phyloP scores from a whole-genome alignment of 2,888 invertebrate species.

The Brenthis ino region DNA sequence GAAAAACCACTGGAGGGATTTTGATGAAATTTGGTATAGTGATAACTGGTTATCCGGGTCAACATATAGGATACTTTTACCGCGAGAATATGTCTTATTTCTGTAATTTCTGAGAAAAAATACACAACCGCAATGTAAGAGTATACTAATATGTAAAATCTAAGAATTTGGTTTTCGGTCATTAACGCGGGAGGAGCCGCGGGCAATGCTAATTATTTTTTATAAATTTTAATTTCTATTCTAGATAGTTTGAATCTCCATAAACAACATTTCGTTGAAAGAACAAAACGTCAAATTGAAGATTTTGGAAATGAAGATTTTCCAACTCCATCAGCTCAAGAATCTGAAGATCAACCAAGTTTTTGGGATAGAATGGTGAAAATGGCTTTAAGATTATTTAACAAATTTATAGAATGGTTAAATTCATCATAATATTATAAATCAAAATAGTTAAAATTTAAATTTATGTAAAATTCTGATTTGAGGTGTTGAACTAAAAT shows the following conservation, averaged over 20 bases:
- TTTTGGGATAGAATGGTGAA: constrained; percentile 75
- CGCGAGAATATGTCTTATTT: too few species aligned
- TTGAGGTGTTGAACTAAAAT: too few species aligned
- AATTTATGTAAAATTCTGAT: not conserved
- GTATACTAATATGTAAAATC: too few species aligned
- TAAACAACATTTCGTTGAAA: constrained; percentile 22
- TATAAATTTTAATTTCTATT: constrained; percentile 2
- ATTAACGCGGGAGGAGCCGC: too few species aligned
- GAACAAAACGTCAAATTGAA: constrained; percentile 65
- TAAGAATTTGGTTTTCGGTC: too few species aligned
- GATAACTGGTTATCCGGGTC: too few species aligned
- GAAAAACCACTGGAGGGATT: too few species aligned
- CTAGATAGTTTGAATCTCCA: constrained; percentile 2
- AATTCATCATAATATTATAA: constrained; percentile 52
- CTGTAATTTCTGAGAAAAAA: too few species aligned
- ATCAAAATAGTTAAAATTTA: not conserved
- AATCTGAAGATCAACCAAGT: constrained; percentile 65
- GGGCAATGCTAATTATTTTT: too few species aligned
- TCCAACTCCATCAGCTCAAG: constrained; percentile 51
- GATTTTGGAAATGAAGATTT: constrained; percentile 64
- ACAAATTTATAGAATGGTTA: constrained; percentile 73
- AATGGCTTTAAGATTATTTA: constrained; percentile 71
- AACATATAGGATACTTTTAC: too few species aligned
- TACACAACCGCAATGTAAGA: too few species aligned
- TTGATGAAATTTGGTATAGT: too few species aligned